Base-by-base conservation (phyloP, 2,113 vertebrate species). In the Dolichotis patagonum region DNA sequence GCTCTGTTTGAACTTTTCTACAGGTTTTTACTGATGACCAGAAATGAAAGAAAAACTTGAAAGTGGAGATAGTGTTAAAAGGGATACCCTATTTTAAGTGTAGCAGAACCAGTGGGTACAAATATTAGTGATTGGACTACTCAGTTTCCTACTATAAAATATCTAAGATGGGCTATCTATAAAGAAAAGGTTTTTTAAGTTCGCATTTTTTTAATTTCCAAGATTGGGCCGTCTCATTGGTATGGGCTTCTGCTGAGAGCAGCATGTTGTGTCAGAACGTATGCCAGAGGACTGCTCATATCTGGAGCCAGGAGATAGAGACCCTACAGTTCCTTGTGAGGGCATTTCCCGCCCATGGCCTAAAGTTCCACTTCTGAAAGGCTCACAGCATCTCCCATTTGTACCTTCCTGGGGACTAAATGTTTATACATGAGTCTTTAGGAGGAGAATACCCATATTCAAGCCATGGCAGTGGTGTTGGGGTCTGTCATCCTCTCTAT, bases 11-110 rank as follows among this genome's bases (percentile, higher is more conserved):
- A 78, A 54, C 41, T 86, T 83, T 73, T 78, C 65, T 90, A 46
- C 60, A 13, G 22, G 28, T 38, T 87, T 86, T 90, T 78, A 43
- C 49, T 62, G 16, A 6, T 41, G 90, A 30, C 32, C 69, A 73
- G 49, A 86, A 95, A 12, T 54, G 65, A 90, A 81, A 67, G 38
- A 85, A 71, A 88, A 38, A n/a, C n/a, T 94, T 85, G 43, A 69
- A 62, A 49, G 5, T 13, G 13, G 54, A 69, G 5, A 12, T 20
- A 62, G 16, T 94, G 12, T 92, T 96, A 35, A 91, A 54, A 89
- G 84, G 91, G 54, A 54, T 77, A 52, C 16, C 35, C 67, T 85
- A 56, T 85, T 77, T 67, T 10, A 41, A 65, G n/a, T n/a, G 24
- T 49, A 81, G 43, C 38, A 67, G 49, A 67, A 38, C 14, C 20